These are phyloP conservation scores for Mycalesis mineus DNA, from an alignment of 2,888 invertebrate genomes.

Conservation along the genomic window DNA sequence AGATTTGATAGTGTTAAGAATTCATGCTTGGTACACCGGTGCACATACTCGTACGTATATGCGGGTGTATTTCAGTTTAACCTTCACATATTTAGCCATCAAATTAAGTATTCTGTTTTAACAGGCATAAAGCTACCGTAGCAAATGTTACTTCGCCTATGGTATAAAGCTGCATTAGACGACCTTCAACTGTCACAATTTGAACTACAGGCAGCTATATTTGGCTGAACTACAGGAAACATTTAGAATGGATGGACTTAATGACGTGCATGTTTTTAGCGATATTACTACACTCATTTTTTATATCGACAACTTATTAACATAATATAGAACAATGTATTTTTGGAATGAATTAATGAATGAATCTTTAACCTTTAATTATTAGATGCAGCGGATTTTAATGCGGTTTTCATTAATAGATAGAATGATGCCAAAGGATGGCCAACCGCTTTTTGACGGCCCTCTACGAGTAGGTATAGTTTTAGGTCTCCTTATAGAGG, in stretches of 20 bases:
- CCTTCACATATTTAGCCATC: slow-evolving; percentile 20
- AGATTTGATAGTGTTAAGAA: background rate
- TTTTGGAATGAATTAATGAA: no score
- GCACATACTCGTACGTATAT: no score
- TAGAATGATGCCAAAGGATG: no score
- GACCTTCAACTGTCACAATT: slow-evolving; percentile 25
- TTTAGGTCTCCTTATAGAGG: no score
- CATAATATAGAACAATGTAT: no score
- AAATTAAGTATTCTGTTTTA: slow-evolving; percentile 23
- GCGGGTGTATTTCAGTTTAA: background rate
- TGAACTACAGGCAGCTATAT: slow-evolving; percentile 19
- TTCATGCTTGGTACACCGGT: background rate
- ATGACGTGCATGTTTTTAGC: background rate
- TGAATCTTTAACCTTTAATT: no score
- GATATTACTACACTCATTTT: no score
- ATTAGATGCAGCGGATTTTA: no score
- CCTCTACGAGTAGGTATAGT: no score
- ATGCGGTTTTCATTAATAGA: no score
- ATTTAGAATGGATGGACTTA: background rate
- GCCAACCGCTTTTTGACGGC: no score
- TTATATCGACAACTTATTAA: no score
- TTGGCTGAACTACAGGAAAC: slow-evolving; percentile 13
- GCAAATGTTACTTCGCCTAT: background rate
- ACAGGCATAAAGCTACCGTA: background rate
- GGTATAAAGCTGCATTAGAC: slow-evolving; percentile 23